Evolutionary conservation across 2,113 vertebrate genomes (phyloP), one percentile per base, ranked within the genome.

Genomic region (Lycocorax pyrrhopterus): DNA sequence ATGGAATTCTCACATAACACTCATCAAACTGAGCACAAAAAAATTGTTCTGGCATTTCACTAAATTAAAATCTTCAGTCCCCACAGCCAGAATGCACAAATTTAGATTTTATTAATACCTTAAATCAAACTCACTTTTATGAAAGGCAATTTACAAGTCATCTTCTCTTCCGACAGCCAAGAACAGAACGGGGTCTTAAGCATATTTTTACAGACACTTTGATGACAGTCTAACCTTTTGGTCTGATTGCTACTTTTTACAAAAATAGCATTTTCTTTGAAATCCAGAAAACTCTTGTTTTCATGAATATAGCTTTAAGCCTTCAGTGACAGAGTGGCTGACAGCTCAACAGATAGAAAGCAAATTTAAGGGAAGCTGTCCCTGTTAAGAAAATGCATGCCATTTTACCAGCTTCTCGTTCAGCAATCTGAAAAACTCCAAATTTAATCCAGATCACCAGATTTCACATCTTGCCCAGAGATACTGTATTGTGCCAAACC

Each of bases 61-160:
- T 97, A 97, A 98, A 98, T 97, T 97, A 97, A 97, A 97, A 97
- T 96, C 84, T 84, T 96, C 71, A 92, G 96, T 96, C 71, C 83
- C 81, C 85, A 97, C 83, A 96, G 97, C 76, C 93, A 97, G 84
- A 96, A 96, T 73, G 89, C 93, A 95, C 87, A 96, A 96, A 97
- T 97, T 97, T 96, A 97, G 93, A 96, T 91, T 96, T 98, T 97
- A 98, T 97, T 97, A 98, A 97, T 97, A 97, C 94, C 93, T 98
- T 98, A 97, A 98, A 98, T 97, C 96, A 98, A 97, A 83, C 97
- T 97, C 96, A 91, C 94, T 94, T 96, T 97, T 75, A 94, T 88
- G 94, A 96, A 96, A 97, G 86, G 80, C 89, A 97, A 97, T 97
- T 96, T 97, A 93, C 84, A 94, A 89, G 60, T 93, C 94, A 89